Evolutionary conservation across 2,888 invertebrate genomes (phyloP).

Genomic region (Limenitis camilla): DNA sequence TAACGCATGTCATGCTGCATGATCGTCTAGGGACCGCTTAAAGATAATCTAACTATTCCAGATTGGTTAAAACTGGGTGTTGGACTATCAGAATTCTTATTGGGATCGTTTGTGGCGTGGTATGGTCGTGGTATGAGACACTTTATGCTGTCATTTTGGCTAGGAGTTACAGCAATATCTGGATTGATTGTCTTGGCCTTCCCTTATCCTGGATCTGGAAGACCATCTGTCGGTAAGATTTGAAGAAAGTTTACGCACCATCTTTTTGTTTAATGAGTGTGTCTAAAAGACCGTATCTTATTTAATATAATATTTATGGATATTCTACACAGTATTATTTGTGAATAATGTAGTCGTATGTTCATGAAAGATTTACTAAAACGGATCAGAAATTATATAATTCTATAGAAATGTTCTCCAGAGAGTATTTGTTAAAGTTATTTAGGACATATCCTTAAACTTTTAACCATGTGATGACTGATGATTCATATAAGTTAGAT

Average conservation of each 20-base stretch:
- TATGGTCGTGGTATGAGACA: slow-evolving; percentile 41
- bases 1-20: no score
- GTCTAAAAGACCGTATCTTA: neutral
- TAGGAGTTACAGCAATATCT: slow-evolving; percentile 37
- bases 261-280: neutral
- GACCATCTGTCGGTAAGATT: slow-evolving; percentile 44
- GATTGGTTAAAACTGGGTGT: slow-evolving; percentile 50
- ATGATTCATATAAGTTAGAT: no score
- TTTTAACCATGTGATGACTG: no score
- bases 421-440: no score
- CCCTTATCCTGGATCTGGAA: slow-evolving; percentile 38
- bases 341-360: no score
- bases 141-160: slow-evolving; percentile 44
- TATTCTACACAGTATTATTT: no score
- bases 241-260: neutral
- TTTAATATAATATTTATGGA: no score
- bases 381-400: no score
- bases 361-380: no score
- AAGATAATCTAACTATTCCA: slow-evolving; percentile 24
- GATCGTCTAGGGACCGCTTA: no score
- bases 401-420: no score
- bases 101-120: slow-evolving; percentile 49
- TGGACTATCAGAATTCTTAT: slow-evolving; percentile 39
- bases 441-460: no score
- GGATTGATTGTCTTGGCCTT: slow-evolving; percentile 51